Conservation (phyloP, 2,113 vertebrate species). For the Egretta garzetta region DNA sequence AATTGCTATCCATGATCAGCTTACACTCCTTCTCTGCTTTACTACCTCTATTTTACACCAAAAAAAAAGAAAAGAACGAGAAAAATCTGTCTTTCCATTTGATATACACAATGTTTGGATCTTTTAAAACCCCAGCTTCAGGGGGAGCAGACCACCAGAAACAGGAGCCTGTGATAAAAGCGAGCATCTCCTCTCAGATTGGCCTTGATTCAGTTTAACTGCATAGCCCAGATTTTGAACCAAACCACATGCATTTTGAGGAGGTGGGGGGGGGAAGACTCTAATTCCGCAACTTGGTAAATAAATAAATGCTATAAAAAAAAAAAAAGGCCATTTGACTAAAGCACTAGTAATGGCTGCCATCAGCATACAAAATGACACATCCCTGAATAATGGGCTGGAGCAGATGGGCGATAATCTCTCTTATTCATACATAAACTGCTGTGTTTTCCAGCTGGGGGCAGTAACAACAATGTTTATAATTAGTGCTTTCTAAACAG, state of each 20-base stretch:
- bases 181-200: not conserved
- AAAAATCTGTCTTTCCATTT: not conserved
- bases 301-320: conserved; percentile 51
- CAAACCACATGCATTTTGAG: not conserved
- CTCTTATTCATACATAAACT: conserved; percentile 70
- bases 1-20: not conserved
- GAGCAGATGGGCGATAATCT: conserved; percentile 80
- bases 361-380: conserved; percentile 72
- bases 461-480: conserved; percentile 77
- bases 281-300: conserved; percentile 24
- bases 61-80: too few species aligned
- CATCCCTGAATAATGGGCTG: conserved; percentile 71
- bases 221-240: not conserved
- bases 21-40: not conserved
- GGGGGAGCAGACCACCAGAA: not conserved
- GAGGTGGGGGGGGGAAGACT: not conserved
- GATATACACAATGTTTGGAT: not conserved
- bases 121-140: not conserved
- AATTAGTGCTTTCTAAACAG: conserved; percentile 67
- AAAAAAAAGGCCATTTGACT: conserved; percentile 40
- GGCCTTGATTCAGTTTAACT: conserved; percentile 60
- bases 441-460: conserved; percentile 79
- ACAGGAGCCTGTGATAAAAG: not conserved
- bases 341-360: conserved; percentile 57
- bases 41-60: not conserved